Conservation (phyloP, 1,140 invertebrate genomes). For the Onthophagus taurus region DNA sequence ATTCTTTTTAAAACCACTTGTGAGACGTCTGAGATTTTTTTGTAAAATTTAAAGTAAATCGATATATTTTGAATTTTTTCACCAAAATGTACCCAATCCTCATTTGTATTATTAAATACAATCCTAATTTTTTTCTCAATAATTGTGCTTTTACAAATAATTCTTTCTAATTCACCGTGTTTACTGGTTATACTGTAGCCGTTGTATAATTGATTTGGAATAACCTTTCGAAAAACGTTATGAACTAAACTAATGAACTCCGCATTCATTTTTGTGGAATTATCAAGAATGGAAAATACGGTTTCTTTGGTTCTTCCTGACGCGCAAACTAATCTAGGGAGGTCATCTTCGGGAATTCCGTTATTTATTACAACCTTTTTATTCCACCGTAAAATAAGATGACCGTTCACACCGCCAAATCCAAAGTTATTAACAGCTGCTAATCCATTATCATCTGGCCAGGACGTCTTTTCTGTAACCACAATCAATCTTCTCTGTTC, state of each 20-base stretch:
- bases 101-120: neutral
- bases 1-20: constrained; percentile 54
- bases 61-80: constrained; percentile 14
- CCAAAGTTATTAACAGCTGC: constrained; percentile 52
- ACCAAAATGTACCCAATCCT: constrained; percentile 60
- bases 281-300: constrained; percentile 56
- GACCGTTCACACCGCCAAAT: constrained; percentile 55
- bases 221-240: constrained; percentile 23
- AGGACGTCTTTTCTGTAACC: constrained; percentile 53
- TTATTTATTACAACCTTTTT: constrained; percentile 43
- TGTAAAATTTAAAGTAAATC: constrained; percentile 4
- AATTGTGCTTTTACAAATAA: neutral
- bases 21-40: constrained; percentile 46
- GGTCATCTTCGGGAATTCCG: constrained; percentile 40
- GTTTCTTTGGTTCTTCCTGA: constrained; percentile 58
- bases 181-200: constrained; percentile 1
- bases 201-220: neutral
- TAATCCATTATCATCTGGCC: constrained; percentile 49
- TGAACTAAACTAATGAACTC: constrained; percentile 49
- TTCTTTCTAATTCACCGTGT: neutral
- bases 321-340: constrained; percentile 53
- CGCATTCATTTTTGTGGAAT: constrained; percentile 47
- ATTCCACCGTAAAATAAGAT: constrained; percentile 53
- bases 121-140: neutral
- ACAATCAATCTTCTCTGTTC: constrained; percentile 59